Conservation (phyloP, 1,140 invertebrate species). For the Ctenoplectra terminalis region DNA sequence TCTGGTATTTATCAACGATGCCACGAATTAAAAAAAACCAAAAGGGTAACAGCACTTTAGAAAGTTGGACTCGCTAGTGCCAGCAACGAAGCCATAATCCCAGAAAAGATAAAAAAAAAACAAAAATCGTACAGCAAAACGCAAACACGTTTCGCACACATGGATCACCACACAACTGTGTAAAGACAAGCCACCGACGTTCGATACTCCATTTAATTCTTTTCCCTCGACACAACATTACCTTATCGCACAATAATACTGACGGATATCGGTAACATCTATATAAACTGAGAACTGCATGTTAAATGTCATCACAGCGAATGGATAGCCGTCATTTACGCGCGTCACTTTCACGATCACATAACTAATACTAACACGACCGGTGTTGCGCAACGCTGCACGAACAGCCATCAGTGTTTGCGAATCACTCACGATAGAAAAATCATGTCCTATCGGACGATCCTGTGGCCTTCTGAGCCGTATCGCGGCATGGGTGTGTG, state of each 20-base stretch:
- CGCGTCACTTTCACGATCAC: background rate
- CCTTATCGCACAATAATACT: slow-evolving; percentile 16
- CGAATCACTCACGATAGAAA: background rate
- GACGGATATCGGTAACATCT: slow-evolving; percentile 18
- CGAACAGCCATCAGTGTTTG: slow-evolving; percentile 36
- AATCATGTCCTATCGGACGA: slow-evolving; percentile 38
- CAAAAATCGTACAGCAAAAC: background rate
- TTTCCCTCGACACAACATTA: background rate
- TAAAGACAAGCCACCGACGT: background rate
- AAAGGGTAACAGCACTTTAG: too few species aligned
- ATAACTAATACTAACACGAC: too few species aligned
- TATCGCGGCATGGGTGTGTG: slow-evolving; percentile 68
- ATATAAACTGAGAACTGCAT: slow-evolving; percentile 29
- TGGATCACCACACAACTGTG: background rate
- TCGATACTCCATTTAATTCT: slow-evolving; percentile 16
- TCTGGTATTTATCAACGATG: too few species aligned
- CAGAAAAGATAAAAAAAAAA: too few species aligned
- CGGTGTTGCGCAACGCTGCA: slow-evolving; percentile 49
- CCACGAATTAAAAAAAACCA: too few species aligned
- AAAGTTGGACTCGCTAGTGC: too few species aligned
- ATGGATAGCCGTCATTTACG: slow-evolving; percentile 29
- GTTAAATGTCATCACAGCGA: too few species aligned
- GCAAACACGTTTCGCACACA: background rate
- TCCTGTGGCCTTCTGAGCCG: slow-evolving; percentile 66
- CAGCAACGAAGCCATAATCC: background rate